Evolutionary conservation across 2,113 vertebrate species (phyloP), one percentile per base, ranked within the genome.

Genomic region (Sylvietta virens): DNA sequence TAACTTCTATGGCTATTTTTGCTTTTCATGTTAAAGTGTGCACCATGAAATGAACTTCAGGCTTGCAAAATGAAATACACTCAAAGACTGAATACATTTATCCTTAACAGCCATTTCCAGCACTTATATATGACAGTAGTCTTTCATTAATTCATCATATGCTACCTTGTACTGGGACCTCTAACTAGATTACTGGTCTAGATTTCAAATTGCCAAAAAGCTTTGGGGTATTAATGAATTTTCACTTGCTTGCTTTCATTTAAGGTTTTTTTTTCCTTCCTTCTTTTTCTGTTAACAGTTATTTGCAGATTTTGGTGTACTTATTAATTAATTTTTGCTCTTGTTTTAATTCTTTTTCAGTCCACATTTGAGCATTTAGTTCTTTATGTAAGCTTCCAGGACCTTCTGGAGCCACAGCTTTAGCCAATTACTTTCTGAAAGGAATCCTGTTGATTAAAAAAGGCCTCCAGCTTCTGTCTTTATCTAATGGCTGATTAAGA

Each of bases 401-500:
- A n/a, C 8, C 11, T 94, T 71, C 40, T 64, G 3, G 16, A 93
- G 7, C 16, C 18, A 57, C 13, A 83, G 12, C 65, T 91, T 81
- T 53, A 81, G 21, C 20, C 18, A 57, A 4, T 17, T 40, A 47
- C 16, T 40, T 40, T 67, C 70, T 65, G 20, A 90, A 71, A 71
- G 3, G 45, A 42, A 82, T 16, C 26, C 9, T 48, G 31, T 39
- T 87, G 35, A 61, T 90, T 85, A n/a, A 51, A 70, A 89, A 79
- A 7, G 4, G 27, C 28, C 28, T 76, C 31, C 16, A 79, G 40
- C n/a, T 44, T 66, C 40, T 79, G 40, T 37, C 21, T 83, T 86
- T 56, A 69, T 80, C 66, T 94, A 87, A 77, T 20, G 54, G n/a
- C 23, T 88, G 62, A 92, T 90, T 80, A 61, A 40, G 40, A 66